Base-by-base conservation (phyloP, 2,113 vertebrate genomes). In the Elachura formosa region DNA sequence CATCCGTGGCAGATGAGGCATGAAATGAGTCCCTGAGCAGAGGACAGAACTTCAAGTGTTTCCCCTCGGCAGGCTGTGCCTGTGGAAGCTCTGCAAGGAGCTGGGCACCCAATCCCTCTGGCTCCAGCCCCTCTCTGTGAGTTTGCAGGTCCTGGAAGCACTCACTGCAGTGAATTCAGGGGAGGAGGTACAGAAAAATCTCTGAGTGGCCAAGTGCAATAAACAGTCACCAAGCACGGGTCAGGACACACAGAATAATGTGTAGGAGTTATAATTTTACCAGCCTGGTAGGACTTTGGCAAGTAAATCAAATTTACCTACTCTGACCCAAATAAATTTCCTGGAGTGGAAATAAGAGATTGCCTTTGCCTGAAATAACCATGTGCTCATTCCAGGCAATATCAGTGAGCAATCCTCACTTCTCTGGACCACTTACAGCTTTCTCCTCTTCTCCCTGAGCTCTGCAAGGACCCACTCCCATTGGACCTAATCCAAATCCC, bases 281-380 rank as follows among this genome's bases (percentile, higher is more conserved):
- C 83, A 86, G 29, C 55, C 79, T 3, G 4, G 15, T 9, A 79
- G 68, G 85, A 74, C 24, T 41, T 74, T 15, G 83, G 67, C 75
- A 80, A 80, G 38, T 74, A 54, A 84, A 86, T 77, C 9, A 1
- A 5, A 51, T 84, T 92, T 95, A 78, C 83, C 83, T 84, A 28
- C 51, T 38, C 74, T 88, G 90, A 62, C 58, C 79, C 92, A 94
- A 67, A 90, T 86, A 84, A 92, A 77, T 0, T 11, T 63, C 67
- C 79, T 55, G 59, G 25, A 88, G 79, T 67, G 55, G 85, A 88
- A 96, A 90, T 55, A 77, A 48, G 52, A 64, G 81, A 82, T 26
- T 87, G 40, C 40, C 48, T 94, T 52, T 84, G 87, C 91, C 77
- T 82, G 69, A 45, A 93, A 94, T 75, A 75, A 25, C 73, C 52